These are phyloP conservation scores for Brachypteracias leptosomus DNA, from an alignment of 2,113 vertebrate species.

Conservation along the genomic window DNA sequence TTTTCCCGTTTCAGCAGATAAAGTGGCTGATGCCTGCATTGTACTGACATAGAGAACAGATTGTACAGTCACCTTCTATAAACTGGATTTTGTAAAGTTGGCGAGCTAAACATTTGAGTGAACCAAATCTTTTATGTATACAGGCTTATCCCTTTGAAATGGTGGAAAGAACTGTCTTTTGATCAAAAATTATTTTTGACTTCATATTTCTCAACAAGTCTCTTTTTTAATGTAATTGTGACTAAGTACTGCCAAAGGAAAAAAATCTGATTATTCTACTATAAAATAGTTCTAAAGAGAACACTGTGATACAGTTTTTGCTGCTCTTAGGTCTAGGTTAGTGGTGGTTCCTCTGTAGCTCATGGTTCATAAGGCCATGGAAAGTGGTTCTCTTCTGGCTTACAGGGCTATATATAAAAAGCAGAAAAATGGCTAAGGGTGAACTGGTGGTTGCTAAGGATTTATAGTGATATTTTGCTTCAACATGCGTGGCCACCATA, in stretches of 20 bases:
- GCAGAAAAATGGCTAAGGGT: not conserved
- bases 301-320: not conserved
- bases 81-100: not conserved
- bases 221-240: not conserved
- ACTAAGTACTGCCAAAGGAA: not conserved
- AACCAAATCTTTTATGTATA: not conserved
- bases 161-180: not conserved
- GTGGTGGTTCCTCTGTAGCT: not conserved
- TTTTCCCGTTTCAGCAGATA: not conserved
- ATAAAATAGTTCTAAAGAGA: not conserved
- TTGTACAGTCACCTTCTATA: not conserved
- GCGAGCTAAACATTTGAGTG: not conserved
- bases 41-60: not conserved
- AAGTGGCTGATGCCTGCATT: not conserved
- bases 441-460: not conserved
- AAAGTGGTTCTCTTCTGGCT: not conserved
- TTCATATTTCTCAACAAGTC: not conserved
- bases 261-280: not conserved
- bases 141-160: not conserved
- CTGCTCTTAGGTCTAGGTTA: not conserved
- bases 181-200: not conserved
- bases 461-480: not conserved
- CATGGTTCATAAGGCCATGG: not conserved
- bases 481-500: accelerated
- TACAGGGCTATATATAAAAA: not conserved